Evolutionary conservation across 1,140 invertebrate species (phyloP).

Genomic region (Diorhabda carinulata): DNA sequence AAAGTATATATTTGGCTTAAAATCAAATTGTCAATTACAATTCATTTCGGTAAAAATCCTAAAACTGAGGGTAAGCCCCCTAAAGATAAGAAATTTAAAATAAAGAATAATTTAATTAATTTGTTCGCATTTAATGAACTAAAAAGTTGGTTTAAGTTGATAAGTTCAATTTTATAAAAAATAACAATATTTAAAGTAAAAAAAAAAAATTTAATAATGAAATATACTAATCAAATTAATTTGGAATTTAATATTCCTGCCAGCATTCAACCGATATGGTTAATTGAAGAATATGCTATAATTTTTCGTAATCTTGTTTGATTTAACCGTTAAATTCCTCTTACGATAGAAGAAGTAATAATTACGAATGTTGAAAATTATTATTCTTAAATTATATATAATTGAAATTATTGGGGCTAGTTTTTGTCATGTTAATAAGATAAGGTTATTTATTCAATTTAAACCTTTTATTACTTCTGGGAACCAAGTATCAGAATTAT

Average conservation of each 20-base stretch:
- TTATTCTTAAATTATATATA: slow-evolving; percentile 42
- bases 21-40: slow-evolving; percentile 50
- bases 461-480: slow-evolving; percentile 50
- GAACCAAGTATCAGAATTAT: slow-evolving; percentile 48
- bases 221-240: slow-evolving; percentile 48
- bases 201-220: slow-evolving; percentile 45
- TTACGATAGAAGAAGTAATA: no score
- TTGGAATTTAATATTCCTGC: slow-evolving; percentile 43
- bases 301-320: slow-evolving; percentile 36
- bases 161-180: slow-evolving; percentile 46
- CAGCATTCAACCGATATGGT: slow-evolving; percentile 53
- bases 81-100: slow-evolving; percentile 52
- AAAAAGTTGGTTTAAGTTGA: slow-evolving; percentile 28
- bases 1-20: slow-evolving; percentile 44
- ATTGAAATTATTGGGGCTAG: slow-evolving; percentile 50
- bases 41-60: slow-evolving; percentile 55
- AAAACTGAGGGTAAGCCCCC: no score
- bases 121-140: slow-evolving; percentile 4
- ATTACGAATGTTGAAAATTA: slow-evolving; percentile 10
- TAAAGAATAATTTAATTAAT: slow-evolving; percentile 47
- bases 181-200: slow-evolving; percentile 38
- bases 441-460: slow-evolving; percentile 27
- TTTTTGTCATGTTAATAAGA: slow-evolving; percentile 55
- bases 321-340: slow-evolving; percentile 47
- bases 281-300: slow-evolving; percentile 54